Evolutionary conservation across 2,888 invertebrate species (phyloP), one percentile per base, ranked within the genome.

Genomic region (Bombylius discolor): DNA sequence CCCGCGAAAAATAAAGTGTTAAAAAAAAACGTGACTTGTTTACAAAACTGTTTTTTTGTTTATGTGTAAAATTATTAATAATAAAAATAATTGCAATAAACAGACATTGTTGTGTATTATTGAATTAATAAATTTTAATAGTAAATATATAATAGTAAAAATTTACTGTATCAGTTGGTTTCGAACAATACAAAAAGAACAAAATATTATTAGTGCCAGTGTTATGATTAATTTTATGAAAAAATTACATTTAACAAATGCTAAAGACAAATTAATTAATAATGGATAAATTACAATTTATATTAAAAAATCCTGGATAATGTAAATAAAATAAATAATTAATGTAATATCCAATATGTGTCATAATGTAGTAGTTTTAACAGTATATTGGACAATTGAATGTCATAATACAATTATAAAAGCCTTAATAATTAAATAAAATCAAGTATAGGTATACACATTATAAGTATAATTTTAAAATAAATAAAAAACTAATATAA

Each of bases 1-100:
- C 55, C 55, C 55, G 55, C 55, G 50, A 46, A 50, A 55, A 52
- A 8, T 47, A 32, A 36, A 23, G 6, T 31, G 9, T 39, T 12
- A 7, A 47, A 47, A 36, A 36, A 36, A 11, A 42, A 42, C 39
- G 39, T 42, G 39, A 42, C 39, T 48, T 48, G 33, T 33, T 45
- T 51, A n/a, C 13, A 46, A 42, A 6, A 11, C 11, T 45, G 32
- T 53, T 47, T 45, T n/a, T 51, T 23, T 36, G 39, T 23, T 23
- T 32, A 55, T 46, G 50, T 49, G 32, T 14, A 13, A 42, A 32
- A 12, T 47, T 46, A 23, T 23, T 23, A 23, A 23, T 23, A 23
- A 23, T 8, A 23, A 14, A 23, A 14, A n/a, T 23, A 13, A 13
- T 9, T 23, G n/a, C 4, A n/a, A 14, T 46, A 14, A 8, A 13